phyloP scores from a whole-genome alignment of 2,888 invertebrate species.

The Autographa gamma region DNA sequence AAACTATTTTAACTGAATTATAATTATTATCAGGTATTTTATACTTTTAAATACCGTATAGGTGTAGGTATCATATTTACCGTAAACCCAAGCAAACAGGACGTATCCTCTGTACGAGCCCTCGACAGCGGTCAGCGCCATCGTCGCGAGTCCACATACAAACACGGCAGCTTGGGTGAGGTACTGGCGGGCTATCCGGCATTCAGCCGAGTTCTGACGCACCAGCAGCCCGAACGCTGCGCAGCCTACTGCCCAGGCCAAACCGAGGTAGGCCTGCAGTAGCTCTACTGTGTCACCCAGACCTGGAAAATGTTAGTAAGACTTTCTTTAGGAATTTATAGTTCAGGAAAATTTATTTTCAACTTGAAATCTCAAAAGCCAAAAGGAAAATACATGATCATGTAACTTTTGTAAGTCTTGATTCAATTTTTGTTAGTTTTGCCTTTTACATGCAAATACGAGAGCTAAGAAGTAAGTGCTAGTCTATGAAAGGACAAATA shows the following conservation, averaged over 20 bases:
- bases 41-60: no score
- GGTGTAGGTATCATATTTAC: constrained; percentile 74
- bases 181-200: constrained; percentile 95
- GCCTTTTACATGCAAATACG: no score
- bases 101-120: constrained; percentile 94
- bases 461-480: no score
- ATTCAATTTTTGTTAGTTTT: no score
- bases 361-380: background rate
- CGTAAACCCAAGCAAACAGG: constrained; percentile 94
- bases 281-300: constrained; percentile 90
- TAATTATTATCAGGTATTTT: no score
- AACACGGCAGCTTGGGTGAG: constrained; percentile 94
- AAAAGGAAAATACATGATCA: no score
- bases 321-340: background rate
- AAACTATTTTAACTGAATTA: no score
- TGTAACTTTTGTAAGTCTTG: no score
- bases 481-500: no score
- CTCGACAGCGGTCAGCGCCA: constrained; percentile 93
- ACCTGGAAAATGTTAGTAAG: constrained; percentile 64
- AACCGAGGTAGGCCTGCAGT: constrained; percentile 93
- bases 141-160: constrained; percentile 93
- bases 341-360: background rate
- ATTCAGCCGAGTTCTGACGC: constrained; percentile 95
- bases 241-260: constrained; percentile 95
- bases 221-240: constrained; percentile 94